A percentile compares a stretch with the other conserved stretches of the same genome.
phyloP scores from a whole-genome alignment of 2,113 vertebrate species.

The Rhinolophus ferrumequinum region DNA sequence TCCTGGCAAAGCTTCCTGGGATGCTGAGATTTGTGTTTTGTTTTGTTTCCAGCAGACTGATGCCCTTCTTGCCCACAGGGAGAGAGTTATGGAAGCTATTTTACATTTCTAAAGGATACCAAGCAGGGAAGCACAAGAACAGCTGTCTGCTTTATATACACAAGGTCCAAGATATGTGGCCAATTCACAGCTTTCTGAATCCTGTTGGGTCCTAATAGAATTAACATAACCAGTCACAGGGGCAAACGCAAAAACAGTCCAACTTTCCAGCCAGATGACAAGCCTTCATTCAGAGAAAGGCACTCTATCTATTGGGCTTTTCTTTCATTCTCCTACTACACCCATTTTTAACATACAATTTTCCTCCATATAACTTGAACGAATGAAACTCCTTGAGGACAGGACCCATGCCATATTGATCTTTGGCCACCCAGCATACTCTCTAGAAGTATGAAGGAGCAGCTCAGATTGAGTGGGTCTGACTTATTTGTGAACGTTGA shows the following conservation, averaged over 20 bases:
- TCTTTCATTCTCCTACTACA: not conserved
- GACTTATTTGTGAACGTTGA: not conserved
- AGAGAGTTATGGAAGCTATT: not conserved
- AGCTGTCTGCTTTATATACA: not conserved
- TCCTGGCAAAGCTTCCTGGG: not conserved
- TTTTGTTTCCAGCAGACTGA: conserved; percentile 10
- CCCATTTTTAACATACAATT: not conserved
- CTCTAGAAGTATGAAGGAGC: not conserved
- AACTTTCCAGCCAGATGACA: not conserved
- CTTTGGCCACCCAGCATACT: not conserved
- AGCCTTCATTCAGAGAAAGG: not conserved
- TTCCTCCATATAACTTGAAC: not conserved
- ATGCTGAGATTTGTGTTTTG: not conserved
- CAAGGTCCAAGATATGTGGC: not conserved
- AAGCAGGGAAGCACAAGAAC: not conserved
- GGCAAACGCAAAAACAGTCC: not conserved
- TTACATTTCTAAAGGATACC: not conserved
- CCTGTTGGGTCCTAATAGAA: not conserved
- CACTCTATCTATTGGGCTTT: not conserved
- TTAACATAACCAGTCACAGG: conserved; percentile 19
- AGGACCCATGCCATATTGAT: not conserved
- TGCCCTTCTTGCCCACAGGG: not conserved
- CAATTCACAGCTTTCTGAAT: conserved; percentile 36
- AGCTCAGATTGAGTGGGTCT: not conserved
- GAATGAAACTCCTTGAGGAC: not conserved